phyloP scores from a whole-genome alignment of 2,888 invertebrate species.

The Drosophila suboccidentalis region DNA sequence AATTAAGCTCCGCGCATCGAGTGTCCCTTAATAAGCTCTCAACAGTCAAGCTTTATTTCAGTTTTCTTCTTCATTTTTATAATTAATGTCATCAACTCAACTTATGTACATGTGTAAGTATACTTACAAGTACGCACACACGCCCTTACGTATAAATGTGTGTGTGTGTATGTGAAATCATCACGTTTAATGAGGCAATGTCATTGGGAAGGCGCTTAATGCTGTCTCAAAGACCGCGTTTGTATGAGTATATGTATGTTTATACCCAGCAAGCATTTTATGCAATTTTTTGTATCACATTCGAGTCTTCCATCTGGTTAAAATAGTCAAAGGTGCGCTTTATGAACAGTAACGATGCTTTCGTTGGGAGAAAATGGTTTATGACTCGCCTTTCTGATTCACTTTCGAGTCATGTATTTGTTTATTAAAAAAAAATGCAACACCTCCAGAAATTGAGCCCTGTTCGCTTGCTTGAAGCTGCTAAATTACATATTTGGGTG shows the following conservation, averaged over 20 bases:
- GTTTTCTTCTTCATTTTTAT: slow-evolving; percentile 32
- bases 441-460: too few species aligned
- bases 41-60: slow-evolving; percentile 8
- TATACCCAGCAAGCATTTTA: neutral
- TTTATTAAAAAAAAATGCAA: too few species aligned
- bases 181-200: slow-evolving; percentile 43
- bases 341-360: too few species aligned
- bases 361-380: too few species aligned
- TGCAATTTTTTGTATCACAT: too few species aligned
- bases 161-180: slow-evolving; percentile 19
- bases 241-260: neutral
- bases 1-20: slow-evolving; percentile 22
- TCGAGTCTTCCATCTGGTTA: too few species aligned
- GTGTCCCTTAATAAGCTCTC: slow-evolving; percentile 31
- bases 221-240: slow-evolving; percentile 14
- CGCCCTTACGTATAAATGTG: too few species aligned
- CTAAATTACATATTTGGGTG: too few species aligned
- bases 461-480: too few species aligned
- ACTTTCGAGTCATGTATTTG: too few species aligned
- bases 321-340: too few species aligned
- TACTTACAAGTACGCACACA: slow-evolving; percentile 24
- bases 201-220: slow-evolving; percentile 36
- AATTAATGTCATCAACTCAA: slow-evolving; percentile 45
- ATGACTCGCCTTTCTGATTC: too few species aligned
- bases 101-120: slow-evolving; percentile 38